Evolutionary conservation across 2,888 invertebrate species (phyloP), one percentile per base, ranked within the genome.

Genomic region (Melipona beecheii): DNA sequence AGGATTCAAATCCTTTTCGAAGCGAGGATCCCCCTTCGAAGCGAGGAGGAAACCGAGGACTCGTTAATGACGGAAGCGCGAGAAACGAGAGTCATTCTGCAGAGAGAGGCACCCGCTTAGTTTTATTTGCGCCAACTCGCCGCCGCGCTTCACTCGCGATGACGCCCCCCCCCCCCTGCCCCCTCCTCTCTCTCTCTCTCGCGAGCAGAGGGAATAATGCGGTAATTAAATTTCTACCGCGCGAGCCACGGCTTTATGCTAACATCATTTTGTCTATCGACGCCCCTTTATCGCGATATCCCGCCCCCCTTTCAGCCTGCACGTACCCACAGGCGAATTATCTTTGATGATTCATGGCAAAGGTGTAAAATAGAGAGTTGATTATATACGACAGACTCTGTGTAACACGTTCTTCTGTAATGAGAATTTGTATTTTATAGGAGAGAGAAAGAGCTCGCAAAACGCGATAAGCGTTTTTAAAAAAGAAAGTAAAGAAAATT

Each of bases 191-290:
- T 27, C 56, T 31, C 49, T 58, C 75, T 13, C 24, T 58, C 24
- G 11, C 13, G 54, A 21, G 58, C 43, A 43, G 9, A 50, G 77
- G 31, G 65, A 75, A 84, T 84, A 80, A 84, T 84, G 70, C 64
- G 58, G 78, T 84, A 84, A 84, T 84, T 84, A 84, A 84, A 84
- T 83, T 79, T 83, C 84, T 83, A 75, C 84, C 21, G 58, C 75
- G 64, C 43, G 71, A 50, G 15, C 68, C 64, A 43, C 43, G 43
- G 31, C 83, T 84, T 79, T 83, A 71, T 74, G 73, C 65, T 69
- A 73, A 60, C 83, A 31, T 60, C 66, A 54, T 43, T 80, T 81
- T 62, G 71, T 66, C 83, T 82, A 82, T 75, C 82, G 75, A n/a
- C 66, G 60, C 71, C 75, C 75, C 71, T 83, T 36, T 50, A 21